These are phyloP conservation scores for Paratrypauchen microcephalus DNA, from an alignment of 2,797 vertebrate genomes.

Conservation along the genomic window DNA sequence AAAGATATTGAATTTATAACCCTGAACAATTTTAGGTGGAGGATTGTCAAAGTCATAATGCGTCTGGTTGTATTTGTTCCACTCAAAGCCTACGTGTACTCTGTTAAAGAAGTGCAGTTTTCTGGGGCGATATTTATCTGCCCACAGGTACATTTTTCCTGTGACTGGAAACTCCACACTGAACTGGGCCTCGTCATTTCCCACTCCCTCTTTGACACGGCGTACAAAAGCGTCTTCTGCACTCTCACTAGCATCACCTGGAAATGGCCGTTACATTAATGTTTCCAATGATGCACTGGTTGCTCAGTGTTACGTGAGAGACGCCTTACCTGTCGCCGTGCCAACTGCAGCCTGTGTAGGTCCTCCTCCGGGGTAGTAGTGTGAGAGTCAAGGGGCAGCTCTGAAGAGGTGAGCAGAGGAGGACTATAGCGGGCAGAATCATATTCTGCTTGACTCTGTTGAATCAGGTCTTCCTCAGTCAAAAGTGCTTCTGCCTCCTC, in stretches of 20 bases:
- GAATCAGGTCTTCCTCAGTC: conserved; percentile 96
- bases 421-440: conserved; percentile 94
- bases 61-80: conserved; percentile 99
- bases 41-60: conserved; percentile 99
- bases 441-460: conserved; percentile 95
- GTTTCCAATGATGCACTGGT: not conserved
- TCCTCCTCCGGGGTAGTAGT: conserved; percentile 89
- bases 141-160: conserved; percentile 96
- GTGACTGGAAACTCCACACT: conserved; percentile 94
- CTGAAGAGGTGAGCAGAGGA: conserved; percentile 80
- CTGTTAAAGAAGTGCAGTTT: conserved; percentile 98
- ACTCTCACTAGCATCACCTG: conserved; percentile 91
- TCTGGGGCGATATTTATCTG: conserved; percentile 96
- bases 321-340: conserved; percentile 82
- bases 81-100: conserved; percentile 97
- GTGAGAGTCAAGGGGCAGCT: conserved; percentile 91
- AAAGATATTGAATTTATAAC: conserved; percentile 99
- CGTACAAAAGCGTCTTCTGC: conserved; percentile 94
- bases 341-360: conserved; percentile 82
- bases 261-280: not conserved
- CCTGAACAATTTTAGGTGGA: conserved; percentile 96
- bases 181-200: conserved; percentile 94
- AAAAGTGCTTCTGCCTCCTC: conserved; percentile 88
- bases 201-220: conserved; percentile 93
- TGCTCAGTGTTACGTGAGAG: not conserved